These are phyloP conservation scores for Plagodis dolabraria DNA, from an alignment of 2,888 invertebrate species.

Conservation along the genomic window DNA sequence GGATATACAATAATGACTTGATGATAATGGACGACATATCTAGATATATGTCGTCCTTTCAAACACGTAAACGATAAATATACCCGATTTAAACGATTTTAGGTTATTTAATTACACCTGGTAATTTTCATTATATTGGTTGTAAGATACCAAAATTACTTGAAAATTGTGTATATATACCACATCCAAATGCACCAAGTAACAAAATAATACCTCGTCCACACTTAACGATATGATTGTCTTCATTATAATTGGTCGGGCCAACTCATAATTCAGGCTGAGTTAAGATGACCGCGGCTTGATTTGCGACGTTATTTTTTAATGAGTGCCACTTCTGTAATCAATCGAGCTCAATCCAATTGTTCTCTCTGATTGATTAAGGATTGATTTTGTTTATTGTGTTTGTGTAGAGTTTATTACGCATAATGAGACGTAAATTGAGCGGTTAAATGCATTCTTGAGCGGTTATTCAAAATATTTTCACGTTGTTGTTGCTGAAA, in stretches of 20 bases:
- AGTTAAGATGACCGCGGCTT: slow-evolving; percentile 62
- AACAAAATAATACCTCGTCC: slow-evolving; percentile 46
- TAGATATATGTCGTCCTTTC: too few species aligned
- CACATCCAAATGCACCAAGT: slow-evolving; percentile 5
- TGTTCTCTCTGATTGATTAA: slow-evolving; percentile 35
- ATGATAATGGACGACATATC: too few species aligned
- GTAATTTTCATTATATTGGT: too few species aligned
- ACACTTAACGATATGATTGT: slow-evolving; percentile 80
- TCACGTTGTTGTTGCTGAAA: background rate
- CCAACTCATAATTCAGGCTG: slow-evolving; percentile 67
- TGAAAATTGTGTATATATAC: background rate
- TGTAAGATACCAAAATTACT: too few species aligned
- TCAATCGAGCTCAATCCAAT: slow-evolving; percentile 30
- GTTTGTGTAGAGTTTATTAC: slow-evolving; percentile 22
- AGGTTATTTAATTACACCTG: too few species aligned
- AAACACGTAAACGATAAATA: too few species aligned
- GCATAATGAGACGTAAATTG: slow-evolving; percentile 31
- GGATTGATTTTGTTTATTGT: slow-evolving; percentile 29
- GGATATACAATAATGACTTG: too few species aligned
- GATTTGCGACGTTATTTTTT: slow-evolving; percentile 62
- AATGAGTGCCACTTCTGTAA: slow-evolving; percentile 56
- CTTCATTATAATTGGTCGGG: slow-evolving; percentile 75
- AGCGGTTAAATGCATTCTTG: slow-evolving; percentile 14
- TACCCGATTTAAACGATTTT: too few species aligned
- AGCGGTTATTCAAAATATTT: background rate